Percentiles rank a stretch among this genome's conserved stretches.
Conservation (phyloP, 1,140 invertebrate genomes). For the Platorchestia sp. region DNA sequence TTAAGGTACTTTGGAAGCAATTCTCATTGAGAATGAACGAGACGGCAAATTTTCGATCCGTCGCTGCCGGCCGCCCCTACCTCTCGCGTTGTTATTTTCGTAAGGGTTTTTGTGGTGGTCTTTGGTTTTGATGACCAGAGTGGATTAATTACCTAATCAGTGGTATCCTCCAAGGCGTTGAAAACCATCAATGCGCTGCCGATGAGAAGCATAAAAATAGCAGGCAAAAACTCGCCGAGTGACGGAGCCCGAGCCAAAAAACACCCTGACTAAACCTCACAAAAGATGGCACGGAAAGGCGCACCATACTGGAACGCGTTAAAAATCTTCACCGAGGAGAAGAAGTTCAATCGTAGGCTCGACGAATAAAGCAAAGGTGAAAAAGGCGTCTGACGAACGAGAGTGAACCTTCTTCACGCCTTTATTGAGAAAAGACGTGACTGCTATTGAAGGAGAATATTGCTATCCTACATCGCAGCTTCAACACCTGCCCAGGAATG, state of each 20-base stretch:
- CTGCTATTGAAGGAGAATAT: conserved; percentile 17
- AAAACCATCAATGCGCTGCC: conserved; percentile 49
- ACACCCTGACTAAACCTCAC: conserved; percentile 28
- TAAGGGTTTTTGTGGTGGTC: neutral
- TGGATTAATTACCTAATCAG: conserved; percentile 55
- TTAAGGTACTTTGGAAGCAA: neutral
- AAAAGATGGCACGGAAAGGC: conserved; percentile 34
- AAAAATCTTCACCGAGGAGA: conserved; percentile 21
- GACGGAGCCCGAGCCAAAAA: neutral
- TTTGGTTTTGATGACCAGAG: conserved; percentile 46
- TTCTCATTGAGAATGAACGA: too few species aligned
- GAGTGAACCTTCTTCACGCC: conserved; percentile 47
- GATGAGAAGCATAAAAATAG: conserved; percentile 37
- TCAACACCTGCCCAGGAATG: neutral
- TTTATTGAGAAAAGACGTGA: conserved; percentile 32
- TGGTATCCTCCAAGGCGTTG: conserved; percentile 23
- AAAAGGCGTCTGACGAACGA: neutral
- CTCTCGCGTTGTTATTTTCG: neutral
- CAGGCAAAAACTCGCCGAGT: neutral
- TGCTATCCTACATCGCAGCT: neutral
- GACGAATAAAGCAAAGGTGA: neutral
- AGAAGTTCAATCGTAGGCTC: conserved; percentile 13
- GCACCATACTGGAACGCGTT: conserved; percentile 11
- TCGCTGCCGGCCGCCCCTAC: neutral
- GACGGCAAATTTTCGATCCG: neutral